Percentiles rank a stretch among this genome's conserved stretches.
Conservation (phyloP, 2,113 vertebrate genomes). For the Hyaena hyaena region DNA sequence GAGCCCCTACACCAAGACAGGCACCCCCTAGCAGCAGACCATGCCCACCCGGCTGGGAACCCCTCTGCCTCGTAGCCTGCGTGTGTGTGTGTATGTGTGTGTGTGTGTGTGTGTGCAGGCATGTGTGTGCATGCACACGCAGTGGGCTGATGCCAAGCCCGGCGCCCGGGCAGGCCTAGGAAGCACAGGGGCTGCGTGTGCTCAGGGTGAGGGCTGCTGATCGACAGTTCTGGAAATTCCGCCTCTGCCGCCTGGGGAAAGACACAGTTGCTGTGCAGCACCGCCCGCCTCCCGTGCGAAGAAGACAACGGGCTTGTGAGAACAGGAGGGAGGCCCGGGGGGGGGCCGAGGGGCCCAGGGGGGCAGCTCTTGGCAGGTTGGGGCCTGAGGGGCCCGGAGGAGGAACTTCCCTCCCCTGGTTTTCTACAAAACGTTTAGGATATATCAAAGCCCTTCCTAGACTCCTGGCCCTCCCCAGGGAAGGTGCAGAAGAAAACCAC, state of each 20-base stretch:
- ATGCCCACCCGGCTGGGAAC: accelerated
- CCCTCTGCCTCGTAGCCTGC: not conserved
- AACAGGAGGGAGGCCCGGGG: not conserved
- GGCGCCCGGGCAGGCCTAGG: accelerated
- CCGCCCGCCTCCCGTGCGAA: accelerated
- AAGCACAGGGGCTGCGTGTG: accelerated
- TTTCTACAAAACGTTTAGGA: not conserved
- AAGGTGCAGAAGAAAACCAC: not conserved
- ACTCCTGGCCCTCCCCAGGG: not conserved
- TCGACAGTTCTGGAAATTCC: not conserved
- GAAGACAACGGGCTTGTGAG: not conserved
- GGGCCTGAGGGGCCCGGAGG: not conserved
- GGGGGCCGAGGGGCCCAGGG: not conserved
- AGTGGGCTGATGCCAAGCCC: accelerated
- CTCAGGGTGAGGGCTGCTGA: not conserved
- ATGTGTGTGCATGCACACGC: no score
- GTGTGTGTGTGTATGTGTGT: no score
- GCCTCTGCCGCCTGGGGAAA: not conserved
- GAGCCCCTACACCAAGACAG: not conserved
- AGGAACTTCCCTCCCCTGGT: not conserved
- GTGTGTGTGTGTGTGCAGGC: no score
- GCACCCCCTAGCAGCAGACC: not conserved
- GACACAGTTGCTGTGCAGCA: not conserved
- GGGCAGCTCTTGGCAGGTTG: not conserved
- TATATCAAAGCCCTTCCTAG: not conserved